Conservation (phyloP, 2,888 invertebrate species). For the Heliconius aoede region DNA sequence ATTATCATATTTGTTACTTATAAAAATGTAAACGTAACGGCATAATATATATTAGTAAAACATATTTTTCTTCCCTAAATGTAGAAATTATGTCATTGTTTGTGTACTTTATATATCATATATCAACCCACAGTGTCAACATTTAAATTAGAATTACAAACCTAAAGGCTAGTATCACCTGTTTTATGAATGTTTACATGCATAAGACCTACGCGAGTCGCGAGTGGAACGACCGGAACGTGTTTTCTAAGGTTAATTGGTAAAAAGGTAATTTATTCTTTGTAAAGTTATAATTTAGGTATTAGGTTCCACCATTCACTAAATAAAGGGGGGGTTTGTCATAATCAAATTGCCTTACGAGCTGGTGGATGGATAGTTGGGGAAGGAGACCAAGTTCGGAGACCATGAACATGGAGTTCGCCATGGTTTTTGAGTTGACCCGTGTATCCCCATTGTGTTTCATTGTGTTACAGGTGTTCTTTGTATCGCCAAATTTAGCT, state of each 20-base stretch:
- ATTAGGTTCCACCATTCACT: not conserved
- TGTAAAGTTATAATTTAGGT: not conserved
- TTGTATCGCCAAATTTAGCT: not conserved
- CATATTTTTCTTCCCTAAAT: not conserved
- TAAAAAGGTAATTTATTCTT: no score
- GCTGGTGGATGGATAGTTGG: not conserved
- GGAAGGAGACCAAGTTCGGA: not conserved
- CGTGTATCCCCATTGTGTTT: not conserved
- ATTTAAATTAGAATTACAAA: not conserved
- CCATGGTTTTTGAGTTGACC: not conserved
- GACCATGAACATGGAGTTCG: no score
- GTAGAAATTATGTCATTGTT: not conserved
- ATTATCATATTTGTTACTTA: no score
- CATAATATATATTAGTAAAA: no score
- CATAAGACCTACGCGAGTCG: not conserved
- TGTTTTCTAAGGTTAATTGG: no score
- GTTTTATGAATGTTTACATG: not conserved
- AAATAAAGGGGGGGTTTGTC: not conserved
- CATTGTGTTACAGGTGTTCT: no score
- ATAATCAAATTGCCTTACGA: not conserved
- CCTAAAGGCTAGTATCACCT: not conserved
- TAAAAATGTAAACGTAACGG: no score
- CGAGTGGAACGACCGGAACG: not conserved
- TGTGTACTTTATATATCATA: not conserved
- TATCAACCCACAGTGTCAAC: not conserved